phyloP scores from a whole-genome alignment of 2,797 vertebrate species.

The Hypotaenidia philippensis region DNA sequence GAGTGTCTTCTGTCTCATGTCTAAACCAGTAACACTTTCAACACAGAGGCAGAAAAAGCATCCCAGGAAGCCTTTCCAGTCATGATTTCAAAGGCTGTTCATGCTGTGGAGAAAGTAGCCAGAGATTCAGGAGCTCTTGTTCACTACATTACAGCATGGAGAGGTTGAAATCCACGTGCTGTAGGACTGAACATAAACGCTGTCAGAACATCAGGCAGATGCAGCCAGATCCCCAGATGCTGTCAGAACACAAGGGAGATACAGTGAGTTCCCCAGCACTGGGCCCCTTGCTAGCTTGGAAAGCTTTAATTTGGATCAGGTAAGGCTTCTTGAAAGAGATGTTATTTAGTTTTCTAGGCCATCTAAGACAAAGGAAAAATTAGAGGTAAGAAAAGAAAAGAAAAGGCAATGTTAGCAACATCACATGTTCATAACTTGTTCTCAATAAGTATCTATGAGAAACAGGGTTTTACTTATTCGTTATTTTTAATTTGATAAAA shows the following conservation, averaged over 20 bases:
- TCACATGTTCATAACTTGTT: background rate
- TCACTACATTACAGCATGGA: background rate
- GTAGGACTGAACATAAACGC: background rate
- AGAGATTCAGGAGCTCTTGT: background rate
- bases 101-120: background rate
- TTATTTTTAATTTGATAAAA: background rate
- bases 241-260: background rate
- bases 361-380: background rate
- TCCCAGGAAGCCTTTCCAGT: background rate
- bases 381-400: background rate
- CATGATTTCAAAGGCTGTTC: background rate
- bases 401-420: background rate
- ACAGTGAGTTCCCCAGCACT: background rate
- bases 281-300: background rate
- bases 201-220: background rate
- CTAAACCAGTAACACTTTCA: background rate
- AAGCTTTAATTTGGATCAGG: background rate
- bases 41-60: background rate
- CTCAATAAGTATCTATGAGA: background rate
- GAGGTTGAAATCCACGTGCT: background rate
- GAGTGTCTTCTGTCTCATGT: slow-evolving; percentile 26
- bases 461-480: background rate
- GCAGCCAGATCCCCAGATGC: background rate
- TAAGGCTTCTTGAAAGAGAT: background rate
- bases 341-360: background rate